Evolutionary conservation across 2,113 vertebrate genomes (phyloP).

Genomic region (Nothoprocta perdicaria): DNA sequence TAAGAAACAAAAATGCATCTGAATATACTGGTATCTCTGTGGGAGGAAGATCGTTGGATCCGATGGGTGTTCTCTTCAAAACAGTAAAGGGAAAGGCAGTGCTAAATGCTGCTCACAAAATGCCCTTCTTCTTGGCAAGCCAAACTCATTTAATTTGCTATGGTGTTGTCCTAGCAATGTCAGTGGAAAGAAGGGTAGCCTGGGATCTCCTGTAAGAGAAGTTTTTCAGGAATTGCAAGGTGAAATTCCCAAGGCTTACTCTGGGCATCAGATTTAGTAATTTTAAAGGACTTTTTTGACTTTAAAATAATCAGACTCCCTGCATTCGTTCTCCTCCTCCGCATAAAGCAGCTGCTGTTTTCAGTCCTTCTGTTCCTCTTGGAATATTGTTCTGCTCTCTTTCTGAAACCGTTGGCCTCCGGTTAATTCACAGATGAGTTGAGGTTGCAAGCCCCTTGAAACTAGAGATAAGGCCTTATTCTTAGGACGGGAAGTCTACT

Average conservation of each 20-base stretch:
- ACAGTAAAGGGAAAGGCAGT: neutral
- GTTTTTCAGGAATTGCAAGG: neutral
- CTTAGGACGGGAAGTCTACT: neutral
- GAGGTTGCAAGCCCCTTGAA: neutral
- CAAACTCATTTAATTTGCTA: neutral
- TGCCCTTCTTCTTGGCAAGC: neutral
- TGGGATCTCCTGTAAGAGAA: neutral
- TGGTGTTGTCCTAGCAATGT: neutral
- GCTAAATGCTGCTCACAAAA: neutral
- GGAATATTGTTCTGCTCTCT: neutral
- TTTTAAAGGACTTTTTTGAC: slow-evolving; percentile 39
- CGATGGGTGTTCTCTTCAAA: neutral
- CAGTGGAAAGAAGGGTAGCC: neutral
- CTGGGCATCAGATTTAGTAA: neutral
- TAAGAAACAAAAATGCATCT: neutral
- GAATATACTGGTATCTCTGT: neutral
- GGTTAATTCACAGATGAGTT: neutral
- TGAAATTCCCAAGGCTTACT: neutral
- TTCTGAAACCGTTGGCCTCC: slow-evolving; percentile 1
- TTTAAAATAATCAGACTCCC: slow-evolving; percentile 41
- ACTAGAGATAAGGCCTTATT: neutral
- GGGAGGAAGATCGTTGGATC: neutral
- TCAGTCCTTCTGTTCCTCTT: slow-evolving; percentile 18
- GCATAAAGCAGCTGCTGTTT: slow-evolving; percentile 53
- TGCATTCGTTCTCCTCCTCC: slow-evolving; percentile 44